Conservation (phyloP, 2,888 invertebrate species). For the Andrena bucephala region DNA sequence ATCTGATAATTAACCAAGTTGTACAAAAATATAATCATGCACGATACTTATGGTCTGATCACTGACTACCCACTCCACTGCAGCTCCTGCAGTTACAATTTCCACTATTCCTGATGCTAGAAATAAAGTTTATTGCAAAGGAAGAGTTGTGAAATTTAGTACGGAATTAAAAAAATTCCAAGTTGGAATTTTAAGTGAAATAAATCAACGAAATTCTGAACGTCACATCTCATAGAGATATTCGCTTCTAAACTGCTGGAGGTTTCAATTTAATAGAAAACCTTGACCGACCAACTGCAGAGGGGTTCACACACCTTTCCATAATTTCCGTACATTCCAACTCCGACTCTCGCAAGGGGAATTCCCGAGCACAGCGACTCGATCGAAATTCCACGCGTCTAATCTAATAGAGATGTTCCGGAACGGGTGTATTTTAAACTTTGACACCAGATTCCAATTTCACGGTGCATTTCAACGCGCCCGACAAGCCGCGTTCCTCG, state of each 20-base stretch:
- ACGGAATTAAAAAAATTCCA: no score
- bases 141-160: no score
- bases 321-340: background rate
- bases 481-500: background rate
- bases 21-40: conserved; percentile 7
- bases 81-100: background rate
- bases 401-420: conserved; percentile 11
- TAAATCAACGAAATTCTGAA: no score
- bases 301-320: background rate
- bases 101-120: background rate
- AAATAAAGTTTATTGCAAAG: background rate
- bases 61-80: background rate
- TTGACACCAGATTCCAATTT: conserved; percentile 12
- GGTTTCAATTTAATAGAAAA: background rate
- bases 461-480: background rate
- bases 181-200: no score
- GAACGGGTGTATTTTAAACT: conserved; percentile 22
- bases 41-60: background rate
- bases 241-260: background rate
- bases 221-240: no score
- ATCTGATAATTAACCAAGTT: background rate
- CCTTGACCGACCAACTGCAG: background rate
- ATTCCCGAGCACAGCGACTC: background rate
- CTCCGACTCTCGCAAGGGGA: background rate
- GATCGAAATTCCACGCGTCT: conserved; percentile 6